These are phyloP conservation scores for Thamnophis sirtalis DNA, from an alignment of 2,113 vertebrate genomes.

Conservation along the genomic window DNA sequence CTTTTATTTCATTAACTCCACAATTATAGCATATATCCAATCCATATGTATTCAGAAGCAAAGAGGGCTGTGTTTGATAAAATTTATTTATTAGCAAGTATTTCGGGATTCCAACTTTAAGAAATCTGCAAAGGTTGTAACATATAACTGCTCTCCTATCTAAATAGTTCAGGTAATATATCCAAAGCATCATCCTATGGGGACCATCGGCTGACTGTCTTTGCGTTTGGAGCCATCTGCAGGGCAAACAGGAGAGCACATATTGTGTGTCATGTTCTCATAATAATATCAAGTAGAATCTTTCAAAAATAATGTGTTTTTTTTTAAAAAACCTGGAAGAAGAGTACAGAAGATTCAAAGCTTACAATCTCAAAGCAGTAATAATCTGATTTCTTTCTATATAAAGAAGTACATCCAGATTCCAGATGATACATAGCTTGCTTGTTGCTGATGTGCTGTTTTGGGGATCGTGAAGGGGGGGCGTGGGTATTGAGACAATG, in stretches of 20 bases:
- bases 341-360: background rate
- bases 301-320: background rate
- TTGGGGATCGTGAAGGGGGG: background rate
- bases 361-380: background rate
- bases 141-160: background rate
- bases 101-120: background rate
- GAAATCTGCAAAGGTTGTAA: background rate
- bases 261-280: background rate
- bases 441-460: background rate
- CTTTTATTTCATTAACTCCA: background rate
- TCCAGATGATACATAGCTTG: background rate
- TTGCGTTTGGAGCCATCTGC: slow-evolving; percentile 24
- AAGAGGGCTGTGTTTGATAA: background rate
- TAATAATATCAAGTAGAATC: background rate
- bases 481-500: background rate
- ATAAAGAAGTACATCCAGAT: background rate
- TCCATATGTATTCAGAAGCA: background rate
- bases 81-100: background rate
- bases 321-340: background rate
- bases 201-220: background rate
- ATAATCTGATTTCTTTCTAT: background rate
- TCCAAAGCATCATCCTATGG: no score
- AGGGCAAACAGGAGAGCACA: background rate
- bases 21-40: background rate
- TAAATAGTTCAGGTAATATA: background rate